Evolutionary conservation across 1,140 invertebrate genomes (phyloP), one percentile per base, ranked within the genome.

Genomic region (Coenobita brevimanus): DNA sequence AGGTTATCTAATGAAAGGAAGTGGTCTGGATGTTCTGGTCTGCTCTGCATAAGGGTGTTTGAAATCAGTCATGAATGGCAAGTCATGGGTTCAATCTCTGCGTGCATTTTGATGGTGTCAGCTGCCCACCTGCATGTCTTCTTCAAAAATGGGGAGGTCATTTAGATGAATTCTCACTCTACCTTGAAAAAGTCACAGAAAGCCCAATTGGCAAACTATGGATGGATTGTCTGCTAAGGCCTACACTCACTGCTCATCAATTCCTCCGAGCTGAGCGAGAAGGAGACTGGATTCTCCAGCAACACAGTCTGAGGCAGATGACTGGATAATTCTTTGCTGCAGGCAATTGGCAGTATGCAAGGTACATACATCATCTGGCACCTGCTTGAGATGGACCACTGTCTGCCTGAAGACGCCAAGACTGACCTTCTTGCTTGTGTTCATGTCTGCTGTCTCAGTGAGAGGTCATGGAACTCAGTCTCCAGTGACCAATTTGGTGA

Each of bases 381-480:
- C 46, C 46, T 50, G 46, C 46, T 8, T 50, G 46, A 50, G 46
- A 50, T 50, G 46, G 46, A 50, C 46, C 46, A 50, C 46, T 50
- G 6, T 50, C 46, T 50, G 46, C 46, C 46, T 50, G 17, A 50
- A 50, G 46, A 50, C 6, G 71, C 71, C 10, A 75, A 75, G 71
- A 3, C 38, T 41, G 36, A 75, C 13, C 36, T 75, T 41, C 36
- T 75, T 41, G 43, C 50, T 57, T 21, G 78, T 57, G 78, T 21
- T 3, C 13, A 57, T 15, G 50, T 80, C 36, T 57, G 50, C 78
- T 50, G 57, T 57, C 78, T 57, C 78, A 80, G 24, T 80, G 50
- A 80, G 46, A 50, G 78, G 6, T 80, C 78, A 80, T 80, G 43
- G 46, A 80, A 80, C 78, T 80, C 78, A 57, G 78, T 54, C 6